Percentiles rank a stretch among this genome's conserved stretches.
Evolutionary conservation across 35 echinoderm and acorn worm genomes (phyloP).

Genomic region (Ophiothrix spiculata): DNA sequence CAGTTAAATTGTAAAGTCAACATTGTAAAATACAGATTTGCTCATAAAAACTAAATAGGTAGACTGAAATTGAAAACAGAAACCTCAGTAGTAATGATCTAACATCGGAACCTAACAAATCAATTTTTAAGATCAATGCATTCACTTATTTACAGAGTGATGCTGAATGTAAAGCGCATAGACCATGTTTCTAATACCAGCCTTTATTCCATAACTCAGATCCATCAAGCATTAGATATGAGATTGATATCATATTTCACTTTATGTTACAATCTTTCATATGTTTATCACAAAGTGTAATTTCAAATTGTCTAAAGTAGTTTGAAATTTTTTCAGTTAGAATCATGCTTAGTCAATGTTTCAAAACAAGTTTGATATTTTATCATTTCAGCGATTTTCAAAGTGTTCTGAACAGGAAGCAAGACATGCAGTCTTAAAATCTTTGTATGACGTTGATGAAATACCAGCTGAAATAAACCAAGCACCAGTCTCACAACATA

Average conservation of each 20-base stretch:
- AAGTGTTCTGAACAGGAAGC: constrained; percentile 18
- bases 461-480: constrained; percentile 4
- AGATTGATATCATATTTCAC: neutral
- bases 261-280: neutral
- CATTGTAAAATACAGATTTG: too few relatives aligned
- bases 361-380: neutral
- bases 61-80: too few relatives aligned
- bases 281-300: neutral
- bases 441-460: constrained; percentile 33
- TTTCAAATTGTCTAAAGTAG: neutral
- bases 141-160: too few relatives aligned
- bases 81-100: too few relatives aligned
- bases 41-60: too few relatives aligned
- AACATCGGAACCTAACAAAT: too few relatives aligned
- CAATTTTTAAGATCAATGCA: too few relatives aligned
- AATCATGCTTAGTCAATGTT: neutral
- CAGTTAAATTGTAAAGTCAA: too few relatives aligned
- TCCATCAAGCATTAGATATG: neutral
- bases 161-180: too few relatives aligned
- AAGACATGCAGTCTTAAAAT: constrained; percentile 19
- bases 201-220: neutral
- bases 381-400: constrained; percentile 1
- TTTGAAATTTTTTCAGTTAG: neutral
- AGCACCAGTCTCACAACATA: constrained; percentile 12
- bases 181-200: too few relatives aligned